A percentile compares a stretch with the other conserved stretches of the same genome.
Evolutionary conservation across 1,140 invertebrate species (phyloP).

Genomic region (Hermetia illucens): DNA sequence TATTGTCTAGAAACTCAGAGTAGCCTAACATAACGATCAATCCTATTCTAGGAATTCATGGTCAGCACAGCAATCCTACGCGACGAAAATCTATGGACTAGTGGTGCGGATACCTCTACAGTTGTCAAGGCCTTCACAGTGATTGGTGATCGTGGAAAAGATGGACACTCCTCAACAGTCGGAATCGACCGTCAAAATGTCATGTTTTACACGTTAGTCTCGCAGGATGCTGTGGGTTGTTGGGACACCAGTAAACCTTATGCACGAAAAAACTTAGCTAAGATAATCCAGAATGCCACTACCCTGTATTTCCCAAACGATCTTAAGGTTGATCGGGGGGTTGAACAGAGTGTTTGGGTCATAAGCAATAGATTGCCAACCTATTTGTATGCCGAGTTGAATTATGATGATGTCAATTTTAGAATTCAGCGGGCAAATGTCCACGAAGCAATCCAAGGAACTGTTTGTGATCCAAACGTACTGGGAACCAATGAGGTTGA

Average conservation of each 20-base stretch:
- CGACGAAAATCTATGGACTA: conserved; percentile 38
- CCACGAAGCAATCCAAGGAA: conserved; percentile 42
- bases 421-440: conserved; percentile 48
- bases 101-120: conserved; percentile 26
- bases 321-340: conserved; percentile 53
- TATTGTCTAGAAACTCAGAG: background rate
- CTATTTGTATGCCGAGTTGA: conserved; percentile 51
- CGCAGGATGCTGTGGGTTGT: conserved; percentile 55
- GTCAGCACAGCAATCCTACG: conserved; percentile 47
- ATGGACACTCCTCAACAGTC: conserved; percentile 55
- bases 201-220: conserved; percentile 64
- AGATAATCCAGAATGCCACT: conserved; percentile 40
- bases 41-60: conserved; percentile 42
- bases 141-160: conserved; percentile 43
- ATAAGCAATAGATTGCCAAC: conserved; percentile 57
- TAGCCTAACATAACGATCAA: background rate
- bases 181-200: conserved; percentile 53
- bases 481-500: no score
- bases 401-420: conserved; percentile 53
- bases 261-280: conserved; percentile 40
- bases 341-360: conserved; percentile 54
- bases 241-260: conserved; percentile 64
- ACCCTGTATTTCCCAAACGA: conserved; percentile 65
- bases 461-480: conserved; percentile 48
- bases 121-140: conserved; percentile 40